Base-by-base conservation (phyloP, 2,113 vertebrate species). In the Misgurnus mizolepis region DNA sequence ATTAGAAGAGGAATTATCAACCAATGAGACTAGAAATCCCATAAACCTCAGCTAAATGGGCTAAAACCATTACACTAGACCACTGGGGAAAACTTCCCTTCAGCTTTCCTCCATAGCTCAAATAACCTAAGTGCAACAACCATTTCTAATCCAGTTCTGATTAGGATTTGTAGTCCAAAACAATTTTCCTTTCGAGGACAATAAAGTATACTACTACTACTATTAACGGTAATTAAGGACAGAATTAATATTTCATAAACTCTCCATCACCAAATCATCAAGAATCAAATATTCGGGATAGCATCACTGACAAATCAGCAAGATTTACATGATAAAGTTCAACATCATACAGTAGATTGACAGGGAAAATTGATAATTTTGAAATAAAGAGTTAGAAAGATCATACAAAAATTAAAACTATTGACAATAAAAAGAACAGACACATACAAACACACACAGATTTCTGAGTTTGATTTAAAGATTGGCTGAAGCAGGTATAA, bases 1-100 rank as follows among this genome's bases (percentile, higher is more conserved):
- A 78, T 80, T 55, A 67, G 27, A 47, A 79, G 40, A 73, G 43
- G 39, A 75, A 83, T 27, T 41, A 60, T 80, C 43, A 70, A 55
- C 8, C 34, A 79, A 3, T 68, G 64, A 61, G 66, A 78, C 78
- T 64, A 74, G 64, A 80, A 78, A 82, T 78, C 83, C 82, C 71
- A 82, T 67, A 40, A 85, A 45, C 58, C 66, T 74, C 22, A 8
- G 53, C 41, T 62, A 60, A 58, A 9, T 65, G 17, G 40, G 22
- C 65, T 76, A 64, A 40, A 74, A 11, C 22, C 58, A 67, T 50
- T 43, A 40, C 39, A 56, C 65, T 18, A 61, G 39, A 66, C 43
- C 56, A 53, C n/a, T 50, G 34, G 77, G 9, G 11, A n/a, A 40
- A 64, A 70, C 61, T 22, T 62, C 12, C 27, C 47, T 50, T 60